Evolutionary conservation across 1,140 invertebrate species (phyloP), one percentile per base, ranked within the genome.

Genomic region (Cotesia glomerata): DNA sequence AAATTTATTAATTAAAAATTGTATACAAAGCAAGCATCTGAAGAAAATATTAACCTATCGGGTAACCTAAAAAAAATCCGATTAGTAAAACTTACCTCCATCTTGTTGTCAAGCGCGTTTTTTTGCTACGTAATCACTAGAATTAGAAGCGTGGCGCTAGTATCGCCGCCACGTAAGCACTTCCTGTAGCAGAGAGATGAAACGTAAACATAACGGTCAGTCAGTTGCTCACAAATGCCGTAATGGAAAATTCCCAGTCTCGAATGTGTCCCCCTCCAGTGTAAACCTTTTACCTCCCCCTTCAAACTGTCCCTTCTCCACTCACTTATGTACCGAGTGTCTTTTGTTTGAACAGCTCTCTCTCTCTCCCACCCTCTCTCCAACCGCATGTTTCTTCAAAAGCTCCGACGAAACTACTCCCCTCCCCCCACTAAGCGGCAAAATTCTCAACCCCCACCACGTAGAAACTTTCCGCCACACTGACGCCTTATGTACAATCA

Each of bases 221-320:
- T 69, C 56, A n/a, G 71, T 68, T 69, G 66, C 69, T 59, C 39
- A 45, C 58, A 16, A 62, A 80, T 75, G 75, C n/a, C 77, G 72
- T 84, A 77, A 81, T 84, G 85, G 85, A 86, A 86, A 85, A 84
- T 86, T 85, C 78, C 81, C 75, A 81, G 82, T 81, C 75, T 75
- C 78, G 67, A 72, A 58, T 65, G 39, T 75, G 72, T 69, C 70
- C 52, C 45, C 73, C 67, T 68, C 64, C 56, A 52, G 45, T 11
- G 39, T 11, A 9, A 45, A 7, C 39, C 39, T 45, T 45, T 45
- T 45, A 45, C 39, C 39, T 7, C 39, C 39, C 39, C 39, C n/a
- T n/a, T n/a, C 39, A 45, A 45, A 45, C 7, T 11, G 39, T 45
- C 39, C 39, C 39, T 62, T 69, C 36, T 11, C 70, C 67, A 26